These are phyloP conservation scores for Tinea semifulvella DNA, from an alignment of 2,888 invertebrate species.

Conservation along the genomic window DNA sequence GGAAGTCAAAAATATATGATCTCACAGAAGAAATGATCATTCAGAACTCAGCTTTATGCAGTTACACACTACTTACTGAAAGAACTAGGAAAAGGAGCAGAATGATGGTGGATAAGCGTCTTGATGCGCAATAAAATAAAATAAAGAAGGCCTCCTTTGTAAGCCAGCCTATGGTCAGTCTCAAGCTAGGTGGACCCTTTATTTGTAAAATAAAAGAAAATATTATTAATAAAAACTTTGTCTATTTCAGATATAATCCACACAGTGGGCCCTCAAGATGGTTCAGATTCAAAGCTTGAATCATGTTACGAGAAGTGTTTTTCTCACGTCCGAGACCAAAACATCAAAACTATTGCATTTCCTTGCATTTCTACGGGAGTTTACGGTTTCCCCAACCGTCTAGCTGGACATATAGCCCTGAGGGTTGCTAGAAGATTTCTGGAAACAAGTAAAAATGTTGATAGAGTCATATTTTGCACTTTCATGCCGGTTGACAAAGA, in stretches of 20 bases:
- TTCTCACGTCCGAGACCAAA: conserved; percentile 58
- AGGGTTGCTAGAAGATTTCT: conserved; percentile 72
- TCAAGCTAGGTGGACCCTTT: too few species aligned
- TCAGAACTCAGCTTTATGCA: too few species aligned
- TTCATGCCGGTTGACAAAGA: conserved; percentile 76
- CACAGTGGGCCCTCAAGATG: conserved; percentile 87
- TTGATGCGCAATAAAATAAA: too few species aligned
- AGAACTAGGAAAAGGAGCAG: too few species aligned
- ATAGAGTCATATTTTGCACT: conserved; percentile 82
- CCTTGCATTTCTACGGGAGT: conserved; percentile 94
- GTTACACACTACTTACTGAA: too few species aligned
- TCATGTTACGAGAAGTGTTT: conserved; percentile 78
- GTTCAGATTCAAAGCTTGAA: conserved; percentile 68
- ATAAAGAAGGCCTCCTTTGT: too few species aligned
- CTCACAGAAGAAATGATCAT: too few species aligned
- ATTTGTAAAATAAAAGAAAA: too few species aligned
- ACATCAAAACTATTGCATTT: conserved; percentile 77
- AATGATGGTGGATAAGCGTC: too few species aligned
- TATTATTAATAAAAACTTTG: neutral
- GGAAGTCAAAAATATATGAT: too few species aligned
- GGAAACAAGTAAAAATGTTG: conserved; percentile 60
- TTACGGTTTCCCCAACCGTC: conserved; percentile 84
- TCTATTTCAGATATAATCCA: conserved; percentile 81
- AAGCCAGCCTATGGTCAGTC: too few species aligned
- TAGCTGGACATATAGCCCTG: conserved; percentile 81